Conservation (phyloP, 2,113 vertebrate species). For the Ariopsis seemanni region DNA sequence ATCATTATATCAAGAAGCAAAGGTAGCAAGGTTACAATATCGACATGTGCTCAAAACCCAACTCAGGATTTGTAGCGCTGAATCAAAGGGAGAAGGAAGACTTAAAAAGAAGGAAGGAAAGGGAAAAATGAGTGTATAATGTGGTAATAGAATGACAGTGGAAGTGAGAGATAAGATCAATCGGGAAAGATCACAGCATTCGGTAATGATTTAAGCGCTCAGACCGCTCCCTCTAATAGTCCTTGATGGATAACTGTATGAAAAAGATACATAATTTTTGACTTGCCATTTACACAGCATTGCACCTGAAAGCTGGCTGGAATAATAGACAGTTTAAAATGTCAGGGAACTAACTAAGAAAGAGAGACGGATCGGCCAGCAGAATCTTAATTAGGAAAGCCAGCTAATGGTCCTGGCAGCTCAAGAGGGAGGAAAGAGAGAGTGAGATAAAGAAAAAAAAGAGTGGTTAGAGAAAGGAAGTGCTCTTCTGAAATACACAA, state of each 20-base stretch:
- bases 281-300: conserved; percentile 83
- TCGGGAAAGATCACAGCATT: conserved; percentile 74
- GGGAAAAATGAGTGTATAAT: conserved; percentile 43
- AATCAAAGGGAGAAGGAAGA: conserved; percentile 44
- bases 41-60: conserved; percentile 68
- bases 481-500: conserved; percentile 59
- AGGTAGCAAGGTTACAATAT: conserved; percentile 77
- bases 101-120: conserved; percentile 38
- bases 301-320: conserved; percentile 78
- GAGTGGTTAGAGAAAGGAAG: conserved; percentile 54
- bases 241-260: conserved; percentile 78
- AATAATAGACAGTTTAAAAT: conserved; percentile 85
- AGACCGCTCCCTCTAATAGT: conserved; percentile 61
- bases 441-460: conserved; percentile 10
- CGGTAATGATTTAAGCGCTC: conserved; percentile 71
- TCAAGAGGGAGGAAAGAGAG: conserved; percentile 35
- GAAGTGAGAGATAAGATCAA: conserved; percentile 80
- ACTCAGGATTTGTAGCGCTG: conserved; percentile 30
- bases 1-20: conserved; percentile 77
- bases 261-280: conserved; percentile 81
- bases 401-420: conserved; percentile 68
- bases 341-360: conserved; percentile 82
- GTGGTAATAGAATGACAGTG: conserved; percentile 75
- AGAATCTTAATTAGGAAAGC: conserved; percentile 79
- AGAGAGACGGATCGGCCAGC: conserved; percentile 73